phyloP scores from a whole-genome alignment of 2,888 invertebrate genomes.

The Micropterix aruncella region DNA sequence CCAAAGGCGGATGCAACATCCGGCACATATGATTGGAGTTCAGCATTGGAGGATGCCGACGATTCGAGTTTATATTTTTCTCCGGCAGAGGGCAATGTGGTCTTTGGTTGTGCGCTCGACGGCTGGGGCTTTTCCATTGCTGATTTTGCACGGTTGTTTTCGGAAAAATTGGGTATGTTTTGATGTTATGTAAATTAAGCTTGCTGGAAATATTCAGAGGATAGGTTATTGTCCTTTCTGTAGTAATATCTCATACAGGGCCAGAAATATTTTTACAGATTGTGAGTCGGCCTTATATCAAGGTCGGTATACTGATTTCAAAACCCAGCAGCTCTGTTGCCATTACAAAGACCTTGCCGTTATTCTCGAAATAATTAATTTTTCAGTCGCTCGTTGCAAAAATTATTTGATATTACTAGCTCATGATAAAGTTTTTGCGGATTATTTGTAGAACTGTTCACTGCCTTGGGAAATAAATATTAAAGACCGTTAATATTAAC shows the following conservation, averaged over 20 bases:
- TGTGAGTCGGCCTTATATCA: not conserved
- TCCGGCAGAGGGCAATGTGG: constrained; percentile 87
- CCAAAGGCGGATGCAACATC: constrained; percentile 10
- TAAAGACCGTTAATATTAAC: no score
- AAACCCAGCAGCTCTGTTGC: not conserved
- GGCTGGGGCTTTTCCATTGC: constrained; percentile 75
- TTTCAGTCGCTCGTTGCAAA: no score
- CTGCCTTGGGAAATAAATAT: no score
- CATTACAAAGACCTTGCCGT: no score
- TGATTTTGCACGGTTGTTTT: constrained; percentile 71
- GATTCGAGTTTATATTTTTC: constrained; percentile 86
- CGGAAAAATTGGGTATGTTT: constrained; percentile 46
- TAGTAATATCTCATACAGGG: no score
- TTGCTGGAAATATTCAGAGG: no score
- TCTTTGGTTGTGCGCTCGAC: constrained; percentile 92
- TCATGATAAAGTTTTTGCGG: no score
- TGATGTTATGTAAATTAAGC: not conserved
- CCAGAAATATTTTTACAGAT: no score
- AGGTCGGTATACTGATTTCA: not conserved
- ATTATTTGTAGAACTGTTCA: no score
- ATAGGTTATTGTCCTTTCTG: no score
- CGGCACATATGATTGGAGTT: constrained; percentile 53
- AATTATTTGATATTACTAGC: no score
- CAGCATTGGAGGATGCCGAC: constrained; percentile 68
- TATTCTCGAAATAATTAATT: no score